These are phyloP conservation scores for Dasysyrphus tricinctus DNA, from an alignment of 2,888 invertebrate genomes.

Conservation along the genomic window DNA sequence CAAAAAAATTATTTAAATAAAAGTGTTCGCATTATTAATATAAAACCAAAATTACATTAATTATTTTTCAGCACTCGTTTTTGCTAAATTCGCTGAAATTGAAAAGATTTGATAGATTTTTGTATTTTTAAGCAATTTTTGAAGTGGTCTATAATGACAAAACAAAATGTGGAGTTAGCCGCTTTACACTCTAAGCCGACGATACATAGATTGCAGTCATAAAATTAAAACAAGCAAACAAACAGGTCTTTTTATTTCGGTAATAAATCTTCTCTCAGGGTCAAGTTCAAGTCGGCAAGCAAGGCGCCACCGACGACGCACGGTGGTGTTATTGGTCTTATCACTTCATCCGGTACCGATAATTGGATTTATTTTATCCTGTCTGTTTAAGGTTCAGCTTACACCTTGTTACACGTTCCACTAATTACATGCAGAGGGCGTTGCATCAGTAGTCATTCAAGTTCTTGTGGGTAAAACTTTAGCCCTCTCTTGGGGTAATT, in stretches of 20 bases:
- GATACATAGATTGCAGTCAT: neutral
- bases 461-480: constrained; percentile 5
- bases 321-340: neutral
- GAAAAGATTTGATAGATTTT: too few species aligned
- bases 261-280: constrained; percentile 30
- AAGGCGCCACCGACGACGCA: neutral
- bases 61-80: too few species aligned
- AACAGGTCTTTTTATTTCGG: constrained; percentile 19
- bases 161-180: too few species aligned
- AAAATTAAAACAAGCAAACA: neutral
- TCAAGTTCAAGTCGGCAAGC: constrained; percentile 24
- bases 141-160: too few species aligned
- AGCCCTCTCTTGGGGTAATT: constrained; percentile 26
- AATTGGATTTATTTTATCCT: constrained; percentile 34
- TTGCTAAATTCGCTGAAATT: too few species aligned
- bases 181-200: too few species aligned
- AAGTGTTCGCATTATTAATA: too few species aligned
- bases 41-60: too few species aligned
- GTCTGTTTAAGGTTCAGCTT: constrained; percentile 16
- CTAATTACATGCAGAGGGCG: constrained; percentile 52
- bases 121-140: too few species aligned
- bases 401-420: constrained; percentile 42
- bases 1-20: too few species aligned
- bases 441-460: constrained; percentile 31
- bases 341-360: constrained; percentile 28